Evolutionary conservation across 2,113 vertebrate species (phyloP).

Genomic region (Condylura cristata): DNA sequence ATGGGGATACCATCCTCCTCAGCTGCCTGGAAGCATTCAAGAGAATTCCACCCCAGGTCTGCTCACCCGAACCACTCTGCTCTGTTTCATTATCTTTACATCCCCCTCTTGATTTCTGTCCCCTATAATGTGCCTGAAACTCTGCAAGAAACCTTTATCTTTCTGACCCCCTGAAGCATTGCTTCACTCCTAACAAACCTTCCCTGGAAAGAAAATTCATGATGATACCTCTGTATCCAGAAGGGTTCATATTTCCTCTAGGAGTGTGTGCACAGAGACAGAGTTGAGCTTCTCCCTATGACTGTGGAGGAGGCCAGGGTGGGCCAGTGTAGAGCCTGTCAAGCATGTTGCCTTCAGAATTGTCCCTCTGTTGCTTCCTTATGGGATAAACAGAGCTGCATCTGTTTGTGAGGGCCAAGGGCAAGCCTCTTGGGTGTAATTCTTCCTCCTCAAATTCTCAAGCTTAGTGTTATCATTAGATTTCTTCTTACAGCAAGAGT

Average conservation of each 20-base stretch:
- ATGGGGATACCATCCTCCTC: conserved; percentile 94
- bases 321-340: neutral
- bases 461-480: neutral
- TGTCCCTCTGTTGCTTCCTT: neutral
- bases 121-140: neutral
- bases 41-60: conserved; percentile 91
- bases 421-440: neutral
- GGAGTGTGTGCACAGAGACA: neutral
- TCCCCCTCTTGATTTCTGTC: neutral
- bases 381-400: neutral
- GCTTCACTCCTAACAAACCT: neutral
- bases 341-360: neutral
- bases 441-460: neutral
- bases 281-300: neutral
- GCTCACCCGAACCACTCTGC: neutral
- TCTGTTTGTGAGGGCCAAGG: neutral
- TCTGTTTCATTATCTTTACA: neutral
- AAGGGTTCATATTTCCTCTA: neutral
- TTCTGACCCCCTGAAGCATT: neutral
- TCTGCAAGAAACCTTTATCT: neutral
- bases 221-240: neutral
- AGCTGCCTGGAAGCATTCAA: conserved; percentile 91
- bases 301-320: neutral
- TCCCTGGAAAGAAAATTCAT: neutral
- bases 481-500: neutral